phyloP scores from a whole-genome alignment of 2,797 vertebrate genomes.

The Melanotaenia trifasciata region DNA sequence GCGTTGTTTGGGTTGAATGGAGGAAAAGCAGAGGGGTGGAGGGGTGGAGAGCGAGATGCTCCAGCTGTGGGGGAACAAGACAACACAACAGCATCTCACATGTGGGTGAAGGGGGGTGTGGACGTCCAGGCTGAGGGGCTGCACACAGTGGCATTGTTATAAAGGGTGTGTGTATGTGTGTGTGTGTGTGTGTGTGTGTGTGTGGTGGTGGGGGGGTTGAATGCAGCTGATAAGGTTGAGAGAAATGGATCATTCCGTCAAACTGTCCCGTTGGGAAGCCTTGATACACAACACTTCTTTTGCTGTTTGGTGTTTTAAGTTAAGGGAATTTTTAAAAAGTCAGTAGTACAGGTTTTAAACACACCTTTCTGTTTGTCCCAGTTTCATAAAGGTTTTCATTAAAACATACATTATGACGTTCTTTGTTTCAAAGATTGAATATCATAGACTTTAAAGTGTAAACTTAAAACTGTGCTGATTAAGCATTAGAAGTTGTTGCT shows the following conservation, averaged over 20 bases:
- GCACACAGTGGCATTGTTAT: constrained; percentile 86
- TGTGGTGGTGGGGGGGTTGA: constrained; percentile 56
- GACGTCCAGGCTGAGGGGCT: constrained; percentile 64
- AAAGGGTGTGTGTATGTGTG: constrained; percentile 34
- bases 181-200: too few relatives aligned
- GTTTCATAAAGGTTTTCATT: constrained; percentile 7
- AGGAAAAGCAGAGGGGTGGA: constrained; percentile 77
- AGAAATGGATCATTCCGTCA: constrained; percentile 83
- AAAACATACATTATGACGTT: constrained; percentile 11
- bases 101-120: constrained; percentile 62
- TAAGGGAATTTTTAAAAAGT: constrained; percentile 19
- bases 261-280: constrained; percentile 68
- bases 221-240: constrained; percentile 80
- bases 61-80: constrained; percentile 86
- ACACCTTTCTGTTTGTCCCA: constrained; percentile 7
- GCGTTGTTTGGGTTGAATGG: constrained; percentile 85
- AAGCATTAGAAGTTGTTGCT: neutral
- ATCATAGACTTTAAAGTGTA: constrained; percentile 4
- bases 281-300: constrained; percentile 69
- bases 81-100: constrained; percentile 88
- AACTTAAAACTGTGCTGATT: neutral
- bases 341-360: constrained; percentile 4
- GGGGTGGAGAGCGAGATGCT: constrained; percentile 79
- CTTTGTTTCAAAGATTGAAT: constrained; percentile 1
- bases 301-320: constrained; percentile 35